A percentile compares a stretch with the other conserved stretches of the same genome.
These are phyloP conservation scores for Alces alces DNA, from an alignment of 2,113 vertebrate species.

Conservation along the genomic window DNA sequence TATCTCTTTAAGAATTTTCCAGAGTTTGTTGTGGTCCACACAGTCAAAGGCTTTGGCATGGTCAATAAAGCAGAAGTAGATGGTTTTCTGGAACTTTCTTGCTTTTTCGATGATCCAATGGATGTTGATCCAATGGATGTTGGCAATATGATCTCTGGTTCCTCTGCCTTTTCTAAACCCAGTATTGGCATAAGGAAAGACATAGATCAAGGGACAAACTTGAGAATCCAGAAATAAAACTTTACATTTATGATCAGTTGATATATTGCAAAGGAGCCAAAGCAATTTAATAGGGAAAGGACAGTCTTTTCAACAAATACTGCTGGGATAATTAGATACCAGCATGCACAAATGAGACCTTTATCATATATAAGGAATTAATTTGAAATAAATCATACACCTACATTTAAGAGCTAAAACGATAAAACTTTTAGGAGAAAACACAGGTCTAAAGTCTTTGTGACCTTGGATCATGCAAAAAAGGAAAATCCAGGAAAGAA, in stretches of 20 bases:
- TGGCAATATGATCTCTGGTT: not conserved
- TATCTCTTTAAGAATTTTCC: not conserved
- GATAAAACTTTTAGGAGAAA: conserved; percentile 4
- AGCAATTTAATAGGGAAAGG: not conserved
- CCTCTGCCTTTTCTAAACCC: not conserved
- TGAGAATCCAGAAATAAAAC: not conserved
- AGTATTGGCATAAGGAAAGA: not conserved
- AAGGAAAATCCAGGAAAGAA: not conserved
- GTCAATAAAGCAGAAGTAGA: not conserved
- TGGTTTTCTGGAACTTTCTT: not conserved
- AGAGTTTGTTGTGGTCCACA: not conserved
- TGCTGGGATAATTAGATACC: not conserved
- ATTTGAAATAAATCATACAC: not conserved
- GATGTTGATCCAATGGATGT: not conserved
- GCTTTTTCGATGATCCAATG: not conserved
- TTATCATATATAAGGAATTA: not conserved
- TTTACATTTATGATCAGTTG: not conserved
- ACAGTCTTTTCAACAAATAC: not conserved
- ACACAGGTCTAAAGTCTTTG: not conserved
- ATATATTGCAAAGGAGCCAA: not conserved
- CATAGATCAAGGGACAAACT: not conserved
- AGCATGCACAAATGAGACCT: not conserved
- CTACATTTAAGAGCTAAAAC: not conserved
- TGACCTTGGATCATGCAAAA: not conserved
- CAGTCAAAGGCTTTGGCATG: not conserved